Conservation (phyloP, 2,797 vertebrate species). For the Zonotrichia albicollis region DNA sequence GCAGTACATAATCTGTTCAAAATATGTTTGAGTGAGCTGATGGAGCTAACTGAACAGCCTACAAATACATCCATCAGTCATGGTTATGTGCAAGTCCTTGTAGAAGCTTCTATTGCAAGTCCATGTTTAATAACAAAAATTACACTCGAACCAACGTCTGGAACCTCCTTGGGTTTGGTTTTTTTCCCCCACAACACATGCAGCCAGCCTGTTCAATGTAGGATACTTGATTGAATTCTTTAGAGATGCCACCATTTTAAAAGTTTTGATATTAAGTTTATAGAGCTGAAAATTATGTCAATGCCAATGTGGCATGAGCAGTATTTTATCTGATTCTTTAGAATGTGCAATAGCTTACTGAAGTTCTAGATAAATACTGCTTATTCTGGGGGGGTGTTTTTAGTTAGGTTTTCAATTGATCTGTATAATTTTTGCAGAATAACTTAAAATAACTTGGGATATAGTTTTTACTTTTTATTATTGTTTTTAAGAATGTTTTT, state of each 20-base stretch:
- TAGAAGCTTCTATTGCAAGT: constrained; percentile 75
- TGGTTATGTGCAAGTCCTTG: constrained; percentile 79
- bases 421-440: constrained; percentile 29
- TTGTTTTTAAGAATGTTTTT: constrained; percentile 16
- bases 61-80: constrained; percentile 71
- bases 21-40: constrained; percentile 83
- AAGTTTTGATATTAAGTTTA: constrained; percentile 37
- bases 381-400: background rate
- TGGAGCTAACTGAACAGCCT: constrained; percentile 74
- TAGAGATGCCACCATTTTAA: constrained; percentile 42
- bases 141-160: constrained; percentile 68
- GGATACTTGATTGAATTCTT: constrained; percentile 38
- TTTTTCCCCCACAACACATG: background rate
- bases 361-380: background rate
- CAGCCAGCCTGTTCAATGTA: constrained; percentile 52
- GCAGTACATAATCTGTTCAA: constrained; percentile 92
- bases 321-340: constrained; percentile 38
- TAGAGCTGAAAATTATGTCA: constrained; percentile 40
- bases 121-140: constrained; percentile 70
- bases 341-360: constrained; percentile 33
- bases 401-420: constrained; percentile 25
- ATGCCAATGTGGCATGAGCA: constrained; percentile 23
- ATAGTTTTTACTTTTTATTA: background rate
- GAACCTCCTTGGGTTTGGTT: constrained; percentile 34
- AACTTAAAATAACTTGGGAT: constrained; percentile 37